These are phyloP conservation scores for Pygoscelis antarcticus DNA, from an alignment of 2,113 vertebrate genomes.

Conservation along the genomic window DNA sequence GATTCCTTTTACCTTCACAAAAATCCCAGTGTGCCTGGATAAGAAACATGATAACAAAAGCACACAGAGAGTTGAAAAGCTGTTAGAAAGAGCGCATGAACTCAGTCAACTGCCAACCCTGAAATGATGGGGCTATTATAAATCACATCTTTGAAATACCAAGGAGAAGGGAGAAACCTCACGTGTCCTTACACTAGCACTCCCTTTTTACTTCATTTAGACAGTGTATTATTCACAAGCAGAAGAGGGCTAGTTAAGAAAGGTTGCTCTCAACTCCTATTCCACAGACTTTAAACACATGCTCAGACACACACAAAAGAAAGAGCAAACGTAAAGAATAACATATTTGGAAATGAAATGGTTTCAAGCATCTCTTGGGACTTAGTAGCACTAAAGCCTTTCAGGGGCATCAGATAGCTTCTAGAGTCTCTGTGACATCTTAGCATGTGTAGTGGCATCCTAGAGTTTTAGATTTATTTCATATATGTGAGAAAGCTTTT, in stretches of 20 bases:
- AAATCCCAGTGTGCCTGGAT: neutral
- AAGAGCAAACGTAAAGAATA: neutral
- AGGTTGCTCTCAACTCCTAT: neutral
- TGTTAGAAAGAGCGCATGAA: neutral
- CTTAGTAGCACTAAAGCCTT: neutral
- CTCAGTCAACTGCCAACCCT: neutral
- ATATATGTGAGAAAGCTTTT: neutral
- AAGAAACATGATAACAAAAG: neutral
- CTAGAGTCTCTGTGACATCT: neutral
- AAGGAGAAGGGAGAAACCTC: neutral
- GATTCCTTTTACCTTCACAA: neutral
- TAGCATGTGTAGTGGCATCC: neutral
- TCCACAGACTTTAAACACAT: neutral
- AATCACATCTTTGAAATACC: neutral
- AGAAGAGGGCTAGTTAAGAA: neutral
- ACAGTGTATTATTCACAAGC: neutral
- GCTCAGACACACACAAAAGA: neutral
- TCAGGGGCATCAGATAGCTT: neutral
- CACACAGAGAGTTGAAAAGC: neutral
- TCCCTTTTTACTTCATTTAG: neutral
- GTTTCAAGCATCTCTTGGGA: neutral
- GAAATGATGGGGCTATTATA: neutral
- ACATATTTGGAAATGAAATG: neutral
- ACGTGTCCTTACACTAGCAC: neutral
- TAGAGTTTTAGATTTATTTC: neutral